Percentiles rank a stretch among this genome's conserved stretches.
phyloP scores from a whole-genome alignment of 1,140 invertebrate genomes.

The Macrobrachium rosenbergii region DNA sequence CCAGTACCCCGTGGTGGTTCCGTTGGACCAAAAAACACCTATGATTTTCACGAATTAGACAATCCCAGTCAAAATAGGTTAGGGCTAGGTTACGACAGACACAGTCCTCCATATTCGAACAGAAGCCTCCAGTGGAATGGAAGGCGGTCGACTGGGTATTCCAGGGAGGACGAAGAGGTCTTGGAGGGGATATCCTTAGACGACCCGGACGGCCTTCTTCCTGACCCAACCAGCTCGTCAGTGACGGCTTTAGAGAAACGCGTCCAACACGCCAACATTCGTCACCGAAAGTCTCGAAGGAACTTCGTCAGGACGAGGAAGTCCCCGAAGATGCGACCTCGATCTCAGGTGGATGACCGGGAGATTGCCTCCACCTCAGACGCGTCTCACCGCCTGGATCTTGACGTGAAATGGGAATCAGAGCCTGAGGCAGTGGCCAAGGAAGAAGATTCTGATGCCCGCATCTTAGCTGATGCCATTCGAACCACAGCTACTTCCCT shows the following conservation, averaged over 20 bases:
- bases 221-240: slow-evolving; percentile 7
- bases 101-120: background rate
- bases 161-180: slow-evolving; percentile 33
- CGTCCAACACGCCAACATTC: slow-evolving; percentile 55
- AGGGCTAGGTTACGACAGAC: background rate
- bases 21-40: background rate
- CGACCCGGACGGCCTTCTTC: slow-evolving; percentile 35
- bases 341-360: slow-evolving; percentile 10
- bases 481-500: slow-evolving; percentile 32
- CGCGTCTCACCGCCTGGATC: slow-evolving; percentile 7
- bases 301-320: slow-evolving; percentile 63
- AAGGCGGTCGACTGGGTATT: slow-evolving; percentile 24
- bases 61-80: background rate
- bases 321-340: slow-evolving; percentile 47
- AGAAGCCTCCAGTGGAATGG: slow-evolving; percentile 38
- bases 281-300: slow-evolving; percentile 58
- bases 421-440: slow-evolving; percentile 3
- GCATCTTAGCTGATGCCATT: slow-evolving; percentile 2
- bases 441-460: background rate
- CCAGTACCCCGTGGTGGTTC: background rate
- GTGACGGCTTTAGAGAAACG: slow-evolving; percentile 12
- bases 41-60: background rate
- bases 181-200: slow-evolving; percentile 30
- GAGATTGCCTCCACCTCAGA: background rate
- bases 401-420: slow-evolving; percentile 23